These are phyloP conservation scores for Butorides virescens DNA, from an alignment of 2,113 vertebrate species.

Conservation along the genomic window DNA sequence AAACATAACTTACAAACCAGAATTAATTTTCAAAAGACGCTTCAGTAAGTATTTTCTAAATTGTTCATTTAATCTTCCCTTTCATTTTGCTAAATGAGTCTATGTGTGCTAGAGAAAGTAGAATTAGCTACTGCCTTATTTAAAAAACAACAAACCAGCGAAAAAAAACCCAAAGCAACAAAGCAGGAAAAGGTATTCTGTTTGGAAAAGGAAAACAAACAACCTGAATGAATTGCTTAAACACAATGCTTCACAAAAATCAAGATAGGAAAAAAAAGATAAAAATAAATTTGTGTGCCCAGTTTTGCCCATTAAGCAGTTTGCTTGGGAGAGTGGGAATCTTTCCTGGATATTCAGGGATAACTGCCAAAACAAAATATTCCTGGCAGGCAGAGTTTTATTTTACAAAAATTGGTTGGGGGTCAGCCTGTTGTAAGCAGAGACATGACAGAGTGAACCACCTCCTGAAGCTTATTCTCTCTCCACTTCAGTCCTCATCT, in stretches of 20 bases:
- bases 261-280: background rate
- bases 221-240: background rate
- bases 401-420: background rate
- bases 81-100: background rate
- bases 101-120: background rate
- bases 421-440: background rate
- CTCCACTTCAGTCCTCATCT: background rate
- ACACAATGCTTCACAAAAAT: background rate
- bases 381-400: background rate
- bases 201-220: background rate
- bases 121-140: background rate
- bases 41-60: slow-evolving; percentile 9
- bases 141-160: background rate
- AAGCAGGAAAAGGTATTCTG: background rate
- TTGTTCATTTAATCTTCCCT: slow-evolving; percentile 10
- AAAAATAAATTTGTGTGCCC: background rate
- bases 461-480: background rate
- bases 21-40: slow-evolving; percentile 24
- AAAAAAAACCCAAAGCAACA: background rate
- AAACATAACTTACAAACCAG: slow-evolving; percentile 6
- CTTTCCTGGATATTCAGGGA: background rate
- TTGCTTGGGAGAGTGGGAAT: background rate
- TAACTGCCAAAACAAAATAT: background rate
- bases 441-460: background rate
- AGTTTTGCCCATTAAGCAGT: background rate